phyloP scores from a whole-genome alignment of 2,797 vertebrate genomes.

The Enteromius trimaculatus region DNA sequence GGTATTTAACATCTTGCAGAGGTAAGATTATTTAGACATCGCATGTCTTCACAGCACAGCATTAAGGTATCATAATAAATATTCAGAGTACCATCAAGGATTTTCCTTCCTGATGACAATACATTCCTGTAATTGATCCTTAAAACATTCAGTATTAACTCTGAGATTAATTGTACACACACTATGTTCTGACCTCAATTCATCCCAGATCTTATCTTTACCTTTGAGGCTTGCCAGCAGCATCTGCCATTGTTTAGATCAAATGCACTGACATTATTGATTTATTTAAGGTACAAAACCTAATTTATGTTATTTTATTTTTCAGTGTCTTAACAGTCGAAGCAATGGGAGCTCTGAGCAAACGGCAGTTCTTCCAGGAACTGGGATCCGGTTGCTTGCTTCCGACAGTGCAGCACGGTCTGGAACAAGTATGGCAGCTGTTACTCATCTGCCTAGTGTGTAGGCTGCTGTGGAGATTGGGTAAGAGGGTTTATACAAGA shows the following conservation, averaged over 20 bases:
- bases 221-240: background rate
- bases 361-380: conserved; percentile 82
- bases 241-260: background rate
- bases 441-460: conserved; percentile 86
- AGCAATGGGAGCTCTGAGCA: conserved; percentile 68
- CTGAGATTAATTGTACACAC: conserved; percentile 3
- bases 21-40: conserved; percentile 12
- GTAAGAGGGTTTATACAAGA: conserved; percentile 69
- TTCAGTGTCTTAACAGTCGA: background rate
- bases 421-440: conserved; percentile 89
- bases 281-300: background rate
- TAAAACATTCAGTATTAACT: background rate
- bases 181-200: conserved; percentile 28
- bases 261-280: background rate
- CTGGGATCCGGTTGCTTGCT: conserved; percentile 84
- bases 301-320: background rate
- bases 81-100: background rate
- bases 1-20: conserved; percentile 26
- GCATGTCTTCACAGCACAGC: background rate
- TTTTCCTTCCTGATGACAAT: background rate
- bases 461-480: conserved; percentile 83
- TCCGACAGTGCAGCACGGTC: conserved; percentile 84
- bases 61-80: background rate
- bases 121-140: background rate
- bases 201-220: background rate